Percentiles rank a stretch among this genome's conserved stretches.
Evolutionary conservation across 2,113 vertebrate species (phyloP).

Genomic region (Oncorhynchus masou): DNA sequence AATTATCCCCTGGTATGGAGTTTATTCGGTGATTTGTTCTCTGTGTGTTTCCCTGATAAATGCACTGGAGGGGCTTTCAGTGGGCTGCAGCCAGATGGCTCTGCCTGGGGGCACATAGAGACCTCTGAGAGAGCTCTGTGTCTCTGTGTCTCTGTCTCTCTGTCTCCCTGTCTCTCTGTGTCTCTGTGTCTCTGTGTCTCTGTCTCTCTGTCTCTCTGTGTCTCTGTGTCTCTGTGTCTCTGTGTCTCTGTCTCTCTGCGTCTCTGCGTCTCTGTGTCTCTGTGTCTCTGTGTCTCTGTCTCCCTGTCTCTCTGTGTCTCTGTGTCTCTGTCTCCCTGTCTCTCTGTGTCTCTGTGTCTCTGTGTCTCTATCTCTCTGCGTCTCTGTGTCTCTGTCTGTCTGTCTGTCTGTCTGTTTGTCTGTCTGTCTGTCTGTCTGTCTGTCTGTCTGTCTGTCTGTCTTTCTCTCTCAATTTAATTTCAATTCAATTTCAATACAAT

Average conservation of each 20-base stretch:
- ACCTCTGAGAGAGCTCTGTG: not conserved
- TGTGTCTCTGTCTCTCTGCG: no score
- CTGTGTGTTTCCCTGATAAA: slow-evolving; percentile 31
- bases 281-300: not conserved
- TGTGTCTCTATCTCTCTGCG: no score
- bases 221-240: no score
- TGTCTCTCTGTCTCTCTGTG: not conserved
- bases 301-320: no score
- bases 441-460: not conserved
- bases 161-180: not conserved
- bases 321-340: no score
- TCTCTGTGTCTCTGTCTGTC: not conserved
- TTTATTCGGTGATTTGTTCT: slow-evolving; percentile 34
- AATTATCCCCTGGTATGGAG: slow-evolving; percentile 36
- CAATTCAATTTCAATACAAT: no score
- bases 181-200: not conserved
- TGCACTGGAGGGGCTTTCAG: slow-evolving; percentile 19
- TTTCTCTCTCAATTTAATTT: no score
- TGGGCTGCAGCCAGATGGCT: slow-evolving; percentile 35
- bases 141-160: not conserved
- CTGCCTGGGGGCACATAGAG: slow-evolving; percentile 9
- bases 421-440: not conserved
- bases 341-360: not conserved
- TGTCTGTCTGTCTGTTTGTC: not conserved
- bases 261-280: not conserved